Conservation (phyloP, 2,113 vertebrate species). For the Gavialis gangeticus region DNA sequence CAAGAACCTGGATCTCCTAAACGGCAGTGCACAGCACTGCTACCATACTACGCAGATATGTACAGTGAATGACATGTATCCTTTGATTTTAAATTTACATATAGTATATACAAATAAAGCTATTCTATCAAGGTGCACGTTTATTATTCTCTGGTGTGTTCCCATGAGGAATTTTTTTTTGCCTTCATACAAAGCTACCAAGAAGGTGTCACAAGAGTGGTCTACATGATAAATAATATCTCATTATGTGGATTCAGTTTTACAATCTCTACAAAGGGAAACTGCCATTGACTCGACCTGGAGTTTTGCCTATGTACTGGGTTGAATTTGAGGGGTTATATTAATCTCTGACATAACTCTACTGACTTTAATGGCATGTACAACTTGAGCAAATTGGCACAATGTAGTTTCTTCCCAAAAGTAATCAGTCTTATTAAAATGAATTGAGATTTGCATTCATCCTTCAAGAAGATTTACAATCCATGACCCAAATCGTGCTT, state of each 20-base stretch:
- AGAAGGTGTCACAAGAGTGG: slow-evolving; percentile 13
- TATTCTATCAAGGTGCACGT: slow-evolving; percentile 74
- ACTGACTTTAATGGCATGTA: slow-evolving; percentile 18
- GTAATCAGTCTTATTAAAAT: slow-evolving; percentile 27
- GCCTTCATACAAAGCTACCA: slow-evolving; percentile 36
- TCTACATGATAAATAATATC: background rate
- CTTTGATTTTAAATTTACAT: slow-evolving; percentile 61
- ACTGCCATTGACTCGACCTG: background rate
- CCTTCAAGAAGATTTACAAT: background rate
- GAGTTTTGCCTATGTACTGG: slow-evolving; percentile 30
- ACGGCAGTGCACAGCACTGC: slow-evolving; percentile 64
- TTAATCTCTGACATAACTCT: background rate
- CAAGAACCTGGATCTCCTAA: slow-evolving; percentile 43
- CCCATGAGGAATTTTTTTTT: slow-evolving; percentile 35
- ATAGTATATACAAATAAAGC: slow-evolving; percentile 72
- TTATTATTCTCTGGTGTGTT: slow-evolving; percentile 56
- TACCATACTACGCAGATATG: slow-evolving; percentile 12
- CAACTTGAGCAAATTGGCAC: slow-evolving; percentile 17
- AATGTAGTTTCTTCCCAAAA: background rate
- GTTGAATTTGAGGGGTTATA: slow-evolving; percentile 16
- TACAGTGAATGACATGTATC: slow-evolving; percentile 46
- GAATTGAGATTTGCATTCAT: background rate
- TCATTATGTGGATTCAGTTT: background rate
- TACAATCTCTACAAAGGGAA: background rate
- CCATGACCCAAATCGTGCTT: background rate